Conservation (phyloP, 2,888 invertebrate species). For the Podotricha telesiphe region DNA sequence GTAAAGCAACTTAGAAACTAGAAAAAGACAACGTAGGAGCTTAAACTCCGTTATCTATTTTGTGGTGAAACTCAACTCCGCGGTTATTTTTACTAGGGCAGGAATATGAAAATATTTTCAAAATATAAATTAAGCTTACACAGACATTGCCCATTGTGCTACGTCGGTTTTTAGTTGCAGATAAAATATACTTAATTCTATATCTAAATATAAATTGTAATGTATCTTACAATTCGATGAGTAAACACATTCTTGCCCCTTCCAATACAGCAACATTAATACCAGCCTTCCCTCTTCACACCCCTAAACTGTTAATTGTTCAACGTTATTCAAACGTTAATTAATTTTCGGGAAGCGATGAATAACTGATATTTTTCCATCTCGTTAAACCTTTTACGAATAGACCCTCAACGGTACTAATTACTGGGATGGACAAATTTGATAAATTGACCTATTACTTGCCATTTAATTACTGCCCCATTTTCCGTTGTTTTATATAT, state of each 20-base stretch:
- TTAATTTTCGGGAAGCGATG: conserved; percentile 55
- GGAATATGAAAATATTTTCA: too few species aligned
- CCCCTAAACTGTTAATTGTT: conserved; percentile 38
- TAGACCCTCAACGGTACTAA: conserved; percentile 50
- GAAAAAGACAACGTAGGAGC: too few species aligned
- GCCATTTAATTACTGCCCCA: conserved; percentile 37
- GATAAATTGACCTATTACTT: conserved; percentile 53
- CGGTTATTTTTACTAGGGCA: too few species aligned
- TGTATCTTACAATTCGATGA: conserved; percentile 3
- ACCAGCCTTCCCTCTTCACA: conserved; percentile 26
- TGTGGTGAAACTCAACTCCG: too few species aligned
- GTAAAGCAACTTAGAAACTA: too few species aligned
- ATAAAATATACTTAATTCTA: too few species aligned
- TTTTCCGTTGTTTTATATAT: conserved; percentile 19
- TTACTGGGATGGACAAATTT: conserved; percentile 54
- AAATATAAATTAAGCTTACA: too few species aligned
- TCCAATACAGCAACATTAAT: conserved; percentile 12
- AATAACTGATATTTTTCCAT: conserved; percentile 54
- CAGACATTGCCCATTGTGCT: too few species aligned
- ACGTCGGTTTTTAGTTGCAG: too few species aligned
- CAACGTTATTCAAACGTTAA: conserved; percentile 48
- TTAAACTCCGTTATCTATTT: too few species aligned
- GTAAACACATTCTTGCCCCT: not conserved
- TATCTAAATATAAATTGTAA: too few species aligned
- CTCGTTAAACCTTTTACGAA: conserved; percentile 53